Conservation (phyloP, 2,113 vertebrate species). For the Pavo muticus region DNA sequence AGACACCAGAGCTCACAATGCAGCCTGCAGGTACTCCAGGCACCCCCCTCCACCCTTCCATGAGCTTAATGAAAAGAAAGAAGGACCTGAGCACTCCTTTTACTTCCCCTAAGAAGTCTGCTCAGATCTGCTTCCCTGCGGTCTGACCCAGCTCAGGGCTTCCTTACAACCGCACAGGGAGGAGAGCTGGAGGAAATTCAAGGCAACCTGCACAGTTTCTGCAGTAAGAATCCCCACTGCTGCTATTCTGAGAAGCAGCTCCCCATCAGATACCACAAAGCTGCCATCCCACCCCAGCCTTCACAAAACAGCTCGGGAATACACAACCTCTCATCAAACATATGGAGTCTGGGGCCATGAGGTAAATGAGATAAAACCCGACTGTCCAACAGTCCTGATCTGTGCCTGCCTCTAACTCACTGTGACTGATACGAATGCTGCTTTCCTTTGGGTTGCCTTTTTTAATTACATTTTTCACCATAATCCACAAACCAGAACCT, state of each 20-base stretch:
- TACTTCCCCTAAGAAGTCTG: background rate
- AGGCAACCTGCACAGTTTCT: background rate
- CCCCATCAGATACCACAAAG: background rate
- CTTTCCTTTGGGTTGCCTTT: background rate
- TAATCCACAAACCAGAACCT: background rate
- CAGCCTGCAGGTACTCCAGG: background rate
- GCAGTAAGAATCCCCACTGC: background rate
- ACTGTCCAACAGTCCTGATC: background rate
- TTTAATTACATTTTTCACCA: background rate
- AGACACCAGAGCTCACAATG: fast-evolving
- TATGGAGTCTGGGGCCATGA: background rate
- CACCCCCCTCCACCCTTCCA: background rate
- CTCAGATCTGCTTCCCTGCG: background rate
- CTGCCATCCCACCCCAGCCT: background rate
- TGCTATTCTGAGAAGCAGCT: fast-evolving
- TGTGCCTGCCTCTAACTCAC: background rate
- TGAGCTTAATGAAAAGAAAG: background rate
- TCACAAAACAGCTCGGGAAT: background rate
- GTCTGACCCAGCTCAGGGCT: background rate
- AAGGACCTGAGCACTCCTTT: background rate
- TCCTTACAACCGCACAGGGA: background rate
- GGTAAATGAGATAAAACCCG: background rate
- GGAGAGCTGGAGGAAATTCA: background rate
- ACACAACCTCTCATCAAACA: no score
- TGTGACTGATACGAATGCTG: background rate